A percentile compares a stretch with the other conserved stretches of the same genome.
Conservation (phyloP, 2,113 vertebrate genomes). For the Coptodon bakossiorum region DNA sequence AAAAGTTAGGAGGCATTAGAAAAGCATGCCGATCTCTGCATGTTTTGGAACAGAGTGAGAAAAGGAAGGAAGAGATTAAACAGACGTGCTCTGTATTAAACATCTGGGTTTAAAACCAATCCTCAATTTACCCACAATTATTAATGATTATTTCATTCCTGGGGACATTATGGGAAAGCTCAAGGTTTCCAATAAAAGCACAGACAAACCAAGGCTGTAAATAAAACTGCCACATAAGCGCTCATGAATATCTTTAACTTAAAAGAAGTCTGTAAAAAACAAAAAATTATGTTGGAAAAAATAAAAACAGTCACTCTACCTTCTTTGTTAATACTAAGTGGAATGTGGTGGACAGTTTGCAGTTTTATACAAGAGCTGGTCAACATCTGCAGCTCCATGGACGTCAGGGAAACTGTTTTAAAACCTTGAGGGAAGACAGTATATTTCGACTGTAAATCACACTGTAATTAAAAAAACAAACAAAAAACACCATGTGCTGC, state of each 20-base stretch:
- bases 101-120: not conserved
- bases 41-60: constrained; percentile 29
- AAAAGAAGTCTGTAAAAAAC: not conserved
- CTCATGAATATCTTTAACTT: not conserved
- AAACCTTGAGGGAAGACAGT: constrained; percentile 72
- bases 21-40: constrained; percentile 28
- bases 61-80: not conserved
- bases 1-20: constrained; percentile 13
- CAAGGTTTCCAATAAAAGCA: not conserved
- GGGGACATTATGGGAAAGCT: not conserved
- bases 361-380: constrained; percentile 96
- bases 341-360: constrained; percentile 93
- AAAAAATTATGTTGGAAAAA: not conserved
- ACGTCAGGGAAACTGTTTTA: constrained; percentile 87
- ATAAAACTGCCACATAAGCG: not conserved
- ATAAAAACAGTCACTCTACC: constrained; percentile 63
- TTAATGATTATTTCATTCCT: not conserved
- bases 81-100: not conserved
- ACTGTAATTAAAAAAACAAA: not conserved
- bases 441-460: not conserved
- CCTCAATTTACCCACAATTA: not conserved
- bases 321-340: constrained; percentile 91
- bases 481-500: not conserved
- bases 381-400: constrained; percentile 95
- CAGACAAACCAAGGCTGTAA: not conserved